Conservation (phyloP, 1,140 invertebrate genomes). For the Solenopsis fugax region DNA sequence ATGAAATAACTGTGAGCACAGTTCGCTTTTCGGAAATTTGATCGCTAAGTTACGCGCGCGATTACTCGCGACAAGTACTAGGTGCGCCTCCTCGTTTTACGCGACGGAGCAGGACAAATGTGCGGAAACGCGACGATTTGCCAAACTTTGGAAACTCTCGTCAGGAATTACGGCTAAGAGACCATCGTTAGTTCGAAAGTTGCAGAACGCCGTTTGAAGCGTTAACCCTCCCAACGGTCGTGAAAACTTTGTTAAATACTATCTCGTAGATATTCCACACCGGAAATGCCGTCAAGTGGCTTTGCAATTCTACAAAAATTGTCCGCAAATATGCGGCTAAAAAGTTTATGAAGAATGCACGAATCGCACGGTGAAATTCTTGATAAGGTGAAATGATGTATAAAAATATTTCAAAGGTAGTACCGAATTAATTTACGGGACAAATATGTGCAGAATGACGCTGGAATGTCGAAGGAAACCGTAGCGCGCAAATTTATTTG, state of each 20-base stretch:
- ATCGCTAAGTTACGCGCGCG: conserved; percentile 50
- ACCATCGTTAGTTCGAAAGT: conserved; percentile 70
- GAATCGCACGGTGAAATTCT: conserved; percentile 3
- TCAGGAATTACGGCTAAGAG: conserved; percentile 71
- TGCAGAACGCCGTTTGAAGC: conserved; percentile 58
- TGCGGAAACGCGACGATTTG: conserved; percentile 68
- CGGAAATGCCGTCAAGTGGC: not conserved
- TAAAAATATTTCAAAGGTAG: not conserved
- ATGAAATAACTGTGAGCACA: not conserved
- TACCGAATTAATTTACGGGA: conserved; percentile 15
- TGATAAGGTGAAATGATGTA: not conserved
- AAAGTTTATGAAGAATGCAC: conserved; percentile 15
- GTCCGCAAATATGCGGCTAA: conserved; percentile 23
- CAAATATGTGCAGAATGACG: conserved; percentile 17
- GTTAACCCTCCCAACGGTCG: conserved; percentile 51
- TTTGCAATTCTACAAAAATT: conserved; percentile 39
- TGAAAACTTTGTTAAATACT: conserved; percentile 70
- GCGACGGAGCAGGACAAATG: conserved; percentile 62
- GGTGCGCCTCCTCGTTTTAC: conserved; percentile 50
- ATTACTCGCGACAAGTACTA: conserved; percentile 61
- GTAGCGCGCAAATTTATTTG: not conserved
- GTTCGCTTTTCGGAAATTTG: conserved; percentile 47
- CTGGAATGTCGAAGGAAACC: not conserved
- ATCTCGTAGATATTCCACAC: conserved; percentile 41
- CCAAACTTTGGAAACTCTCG: conserved; percentile 72